Evolutionary conservation across 2,888 invertebrate genomes (phyloP).

Genomic region (Pantelozetes paolii): DNA sequence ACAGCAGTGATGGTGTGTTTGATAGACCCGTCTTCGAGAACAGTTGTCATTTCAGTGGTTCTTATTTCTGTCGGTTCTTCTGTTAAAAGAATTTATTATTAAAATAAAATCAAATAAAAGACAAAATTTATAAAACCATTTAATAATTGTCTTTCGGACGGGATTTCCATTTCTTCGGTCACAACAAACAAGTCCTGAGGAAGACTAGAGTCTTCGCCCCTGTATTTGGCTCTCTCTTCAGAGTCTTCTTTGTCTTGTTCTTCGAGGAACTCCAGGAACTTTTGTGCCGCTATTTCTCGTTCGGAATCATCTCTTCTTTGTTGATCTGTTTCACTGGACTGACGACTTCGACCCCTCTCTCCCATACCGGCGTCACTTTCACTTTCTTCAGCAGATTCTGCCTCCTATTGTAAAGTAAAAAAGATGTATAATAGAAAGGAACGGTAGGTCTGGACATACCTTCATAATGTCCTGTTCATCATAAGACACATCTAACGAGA

Average conservation of each 20-base stretch:
- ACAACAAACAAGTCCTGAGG: conserved; percentile 39
- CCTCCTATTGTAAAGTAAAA: conserved; percentile 51
- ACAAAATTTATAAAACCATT: conserved; percentile 21
- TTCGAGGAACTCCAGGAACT: conserved; percentile 43
- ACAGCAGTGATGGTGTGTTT: conserved; percentile 44
- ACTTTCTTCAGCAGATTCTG: conserved; percentile 53
- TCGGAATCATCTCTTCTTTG: conserved; percentile 27
- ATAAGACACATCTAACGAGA: conserved; percentile 51
- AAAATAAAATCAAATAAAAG: background rate
- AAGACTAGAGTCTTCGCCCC: conserved; percentile 37
- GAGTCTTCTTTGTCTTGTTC: conserved; percentile 42
- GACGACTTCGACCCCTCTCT: conserved; percentile 19
- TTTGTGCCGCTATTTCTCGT: conserved; percentile 38
- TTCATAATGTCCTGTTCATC: conserved; percentile 67
- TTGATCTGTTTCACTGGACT: conserved; percentile 21
- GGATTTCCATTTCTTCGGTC: conserved; percentile 41
- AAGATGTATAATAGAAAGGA: no score
- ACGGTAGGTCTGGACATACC: no score
- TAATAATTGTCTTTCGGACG: background rate
- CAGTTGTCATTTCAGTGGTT: conserved; percentile 29
- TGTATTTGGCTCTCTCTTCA: conserved; percentile 40
- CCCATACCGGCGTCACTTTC: conserved; percentile 46
- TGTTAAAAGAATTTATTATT: background rate
- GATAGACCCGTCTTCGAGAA: conserved; percentile 43
- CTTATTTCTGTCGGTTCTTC: conserved; percentile 2